Percentiles rank a stretch among this genome's conserved stretches.
Conservation (phyloP, 2,797 vertebrate genomes). For the Pangasius mekongensis region DNA sequence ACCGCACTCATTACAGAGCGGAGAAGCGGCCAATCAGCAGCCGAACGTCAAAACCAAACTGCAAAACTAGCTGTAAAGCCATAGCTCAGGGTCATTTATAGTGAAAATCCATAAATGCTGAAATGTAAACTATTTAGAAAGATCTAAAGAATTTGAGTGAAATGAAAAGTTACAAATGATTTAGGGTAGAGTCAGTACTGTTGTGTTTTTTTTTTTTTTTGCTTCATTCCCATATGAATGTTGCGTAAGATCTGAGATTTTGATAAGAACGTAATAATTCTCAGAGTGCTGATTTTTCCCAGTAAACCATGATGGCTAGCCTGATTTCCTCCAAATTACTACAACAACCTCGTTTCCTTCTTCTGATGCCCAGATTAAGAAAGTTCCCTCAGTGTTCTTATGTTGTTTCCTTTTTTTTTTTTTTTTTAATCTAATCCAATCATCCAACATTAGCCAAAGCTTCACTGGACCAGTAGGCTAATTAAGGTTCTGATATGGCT, state of each 20-base stretch:
- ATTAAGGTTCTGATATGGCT: conserved; percentile 65
- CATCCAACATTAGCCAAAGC: conserved; percentile 52
- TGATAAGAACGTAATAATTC: not conserved
- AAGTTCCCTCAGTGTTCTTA: not conserved
- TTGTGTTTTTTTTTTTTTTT: too few species aligned
- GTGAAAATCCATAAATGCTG: not conserved
- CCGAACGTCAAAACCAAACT: conserved; percentile 53
- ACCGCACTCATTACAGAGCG: conserved; percentile 64
- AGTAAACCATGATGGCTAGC: not conserved
- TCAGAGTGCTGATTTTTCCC: not conserved
- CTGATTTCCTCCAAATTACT: conserved; percentile 13
- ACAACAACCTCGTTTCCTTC: conserved; percentile 3
- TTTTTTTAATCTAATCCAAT: not conserved
- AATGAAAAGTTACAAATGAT: not conserved
- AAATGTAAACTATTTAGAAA: not conserved
- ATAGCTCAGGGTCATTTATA: not conserved
- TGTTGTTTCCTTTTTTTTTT: not conserved
- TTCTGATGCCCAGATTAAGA: not conserved
- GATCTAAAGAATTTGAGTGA: conserved; percentile 1
- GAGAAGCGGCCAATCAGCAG: conserved; percentile 58
- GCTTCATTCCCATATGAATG: not conserved
- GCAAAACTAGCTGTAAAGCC: conserved; percentile 24
- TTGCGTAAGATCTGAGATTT: not conserved
- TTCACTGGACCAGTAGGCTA: conserved; percentile 72
- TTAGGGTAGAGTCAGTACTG: not conserved